A percentile compares a stretch with the other conserved stretches of the same genome.
phyloP scores from a whole-genome alignment of 2,888 invertebrate species.

The Bedellia somnulentella region DNA sequence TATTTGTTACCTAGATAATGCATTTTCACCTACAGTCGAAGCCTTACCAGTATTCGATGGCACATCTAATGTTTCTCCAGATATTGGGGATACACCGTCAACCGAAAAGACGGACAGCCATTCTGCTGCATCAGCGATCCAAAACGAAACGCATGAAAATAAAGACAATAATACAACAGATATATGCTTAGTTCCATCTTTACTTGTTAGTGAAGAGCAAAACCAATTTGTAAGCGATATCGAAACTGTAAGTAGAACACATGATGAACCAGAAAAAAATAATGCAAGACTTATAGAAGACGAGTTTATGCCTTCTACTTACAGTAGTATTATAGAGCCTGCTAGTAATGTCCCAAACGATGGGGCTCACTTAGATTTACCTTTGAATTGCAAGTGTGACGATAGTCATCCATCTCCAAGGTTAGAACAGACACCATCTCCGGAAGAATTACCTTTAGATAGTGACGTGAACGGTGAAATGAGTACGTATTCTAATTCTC shows the following conservation, averaged over 20 bases:
- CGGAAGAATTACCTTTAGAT: conserved; percentile 82
- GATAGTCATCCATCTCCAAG: conserved; percentile 36
- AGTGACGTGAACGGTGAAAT: conserved; percentile 66
- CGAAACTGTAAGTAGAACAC: conserved; percentile 7
- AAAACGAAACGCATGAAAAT: conserved; percentile 44
- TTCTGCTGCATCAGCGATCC: conserved; percentile 53
- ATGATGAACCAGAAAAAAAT: conserved; percentile 5
- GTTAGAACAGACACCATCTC: conserved; percentile 81
- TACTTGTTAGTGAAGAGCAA: neutral
- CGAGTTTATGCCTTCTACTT: conserved; percentile 65
- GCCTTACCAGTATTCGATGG: conserved; percentile 54
- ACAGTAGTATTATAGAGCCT: conserved; percentile 63
- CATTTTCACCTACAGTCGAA: conserved; percentile 68
- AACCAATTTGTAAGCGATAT: neutral
- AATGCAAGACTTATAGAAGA: conserved; percentile 29
- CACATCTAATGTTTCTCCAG: conserved; percentile 45
- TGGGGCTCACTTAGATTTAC: conserved; percentile 57
- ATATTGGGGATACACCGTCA: conserved; percentile 56
- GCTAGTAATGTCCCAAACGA: conserved; percentile 55
- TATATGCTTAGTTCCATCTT: neutral
- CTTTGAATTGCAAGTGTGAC: conserved; percentile 44
- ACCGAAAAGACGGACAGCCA: conserved; percentile 60
- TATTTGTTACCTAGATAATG: conserved; percentile 63
- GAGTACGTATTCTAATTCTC: conserved; percentile 45
- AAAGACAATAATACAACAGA: conserved; percentile 10